phyloP scores from a whole-genome alignment of 2,888 invertebrate genomes.

The Drosophila tripunctata region DNA sequence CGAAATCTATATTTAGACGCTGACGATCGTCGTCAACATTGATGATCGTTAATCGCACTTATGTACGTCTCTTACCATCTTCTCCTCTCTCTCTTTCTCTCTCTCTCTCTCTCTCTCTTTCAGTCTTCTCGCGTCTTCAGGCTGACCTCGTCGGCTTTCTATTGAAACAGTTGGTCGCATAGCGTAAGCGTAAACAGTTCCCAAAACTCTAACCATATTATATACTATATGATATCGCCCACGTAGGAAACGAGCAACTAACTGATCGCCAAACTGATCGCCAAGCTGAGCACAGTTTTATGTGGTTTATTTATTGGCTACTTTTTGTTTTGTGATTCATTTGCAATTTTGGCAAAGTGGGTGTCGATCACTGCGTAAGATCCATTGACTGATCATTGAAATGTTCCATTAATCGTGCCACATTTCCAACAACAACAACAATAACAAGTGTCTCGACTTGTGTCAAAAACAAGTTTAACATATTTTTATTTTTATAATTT shows the following conservation, averaged over 20 bases:
- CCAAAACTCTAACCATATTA: slow-evolving; percentile 11
- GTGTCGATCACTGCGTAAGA: slow-evolving; percentile 39
- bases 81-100: slow-evolving; percentile 10
- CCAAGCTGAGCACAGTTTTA: slow-evolving; percentile 26
- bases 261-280: slow-evolving; percentile 23
- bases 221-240: slow-evolving; percentile 41
- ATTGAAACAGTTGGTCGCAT: slow-evolving; percentile 73
- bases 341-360: slow-evolving; percentile 39
- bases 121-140: slow-evolving; percentile 1
- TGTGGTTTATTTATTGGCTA: slow-evolving; percentile 55
- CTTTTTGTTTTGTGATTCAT: slow-evolving; percentile 45
- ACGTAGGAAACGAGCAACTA: slow-evolving; percentile 29
- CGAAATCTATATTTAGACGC: slow-evolving; percentile 79
- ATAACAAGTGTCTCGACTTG: slow-evolving; percentile 22
- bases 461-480: slow-evolving; percentile 17
- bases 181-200: slow-evolving; percentile 28
- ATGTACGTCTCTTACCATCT: background rate
- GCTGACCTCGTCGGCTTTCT: slow-evolving; percentile 57
- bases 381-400: slow-evolving; percentile 11
- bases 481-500: background rate
- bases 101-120: background rate
- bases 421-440: too few species aligned
- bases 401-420: background rate
- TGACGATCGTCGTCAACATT: slow-evolving; percentile 55
- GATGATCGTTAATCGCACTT: slow-evolving; percentile 2